A percentile compares a stretch with the other conserved stretches of the same genome.
Evolutionary conservation across 1,140 invertebrate genomes (phyloP).

Genomic region (Drosophila arawakana): DNA sequence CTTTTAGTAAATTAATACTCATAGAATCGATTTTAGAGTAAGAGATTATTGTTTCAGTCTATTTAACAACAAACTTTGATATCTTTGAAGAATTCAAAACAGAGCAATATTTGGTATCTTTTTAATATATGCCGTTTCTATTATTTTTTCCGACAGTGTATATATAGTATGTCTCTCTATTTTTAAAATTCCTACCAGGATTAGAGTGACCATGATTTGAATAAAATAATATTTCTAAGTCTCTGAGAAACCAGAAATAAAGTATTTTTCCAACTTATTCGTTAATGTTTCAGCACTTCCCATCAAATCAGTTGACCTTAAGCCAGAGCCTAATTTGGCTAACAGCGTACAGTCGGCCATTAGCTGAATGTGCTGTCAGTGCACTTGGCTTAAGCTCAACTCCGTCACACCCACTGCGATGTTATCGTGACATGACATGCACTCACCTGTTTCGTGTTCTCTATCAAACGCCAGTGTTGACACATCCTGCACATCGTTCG

Average conservation of each 20-base stretch:
- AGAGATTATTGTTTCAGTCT: too few species aligned
- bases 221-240: too few species aligned
- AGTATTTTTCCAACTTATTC: background rate
- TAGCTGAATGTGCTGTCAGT: background rate
- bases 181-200: too few species aligned
- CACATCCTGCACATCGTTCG: constrained; percentile 65
- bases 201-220: too few species aligned
- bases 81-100: too few species aligned
- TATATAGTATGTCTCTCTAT: too few species aligned
- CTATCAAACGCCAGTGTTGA: constrained; percentile 62
- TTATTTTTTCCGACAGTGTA: too few species aligned
- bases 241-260: background rate
- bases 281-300: background rate
- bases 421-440: constrained; percentile 8
- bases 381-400: background rate
- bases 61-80: too few species aligned
- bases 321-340: background rate
- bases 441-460: constrained; percentile 78
- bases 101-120: too few species aligned
- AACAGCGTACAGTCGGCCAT: background rate
- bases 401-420: constrained; percentile 6
- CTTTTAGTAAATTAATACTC: too few species aligned
- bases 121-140: too few species aligned
- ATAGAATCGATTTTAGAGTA: too few species aligned
- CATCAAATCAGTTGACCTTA: background rate